phyloP scores from a whole-genome alignment of 2,888 invertebrate genomes.

The Aradus depressus region DNA sequence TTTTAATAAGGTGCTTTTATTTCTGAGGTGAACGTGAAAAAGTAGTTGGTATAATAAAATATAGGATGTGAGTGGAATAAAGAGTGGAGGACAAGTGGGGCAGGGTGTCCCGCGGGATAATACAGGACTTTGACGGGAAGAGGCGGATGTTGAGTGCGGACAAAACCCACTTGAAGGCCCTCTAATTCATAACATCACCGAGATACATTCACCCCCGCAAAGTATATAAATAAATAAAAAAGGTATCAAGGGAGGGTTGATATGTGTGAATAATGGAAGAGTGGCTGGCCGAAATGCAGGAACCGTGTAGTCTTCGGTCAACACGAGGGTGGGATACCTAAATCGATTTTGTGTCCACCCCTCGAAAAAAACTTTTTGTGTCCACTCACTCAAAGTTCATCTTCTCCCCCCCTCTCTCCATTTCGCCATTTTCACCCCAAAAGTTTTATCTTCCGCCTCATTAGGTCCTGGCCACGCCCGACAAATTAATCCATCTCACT shows the following conservation, averaged over 20 bases:
- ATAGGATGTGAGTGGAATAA: not conserved
- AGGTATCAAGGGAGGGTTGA: constrained; percentile 16
- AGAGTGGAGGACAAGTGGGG: not conserved
- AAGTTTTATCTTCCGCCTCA: too few species aligned
- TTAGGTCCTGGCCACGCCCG: too few species aligned
- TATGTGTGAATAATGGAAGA: constrained; percentile 26
- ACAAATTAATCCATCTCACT: too few species aligned
- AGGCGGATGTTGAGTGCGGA: too few species aligned
- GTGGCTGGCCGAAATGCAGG: constrained; percentile 25
- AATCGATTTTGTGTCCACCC: constrained; percentile 26
- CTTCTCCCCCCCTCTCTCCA: too few species aligned
- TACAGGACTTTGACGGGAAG: too few species aligned
- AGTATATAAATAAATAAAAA: constrained; percentile 18
- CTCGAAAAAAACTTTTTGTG: too few species aligned
- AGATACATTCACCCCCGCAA: constrained; percentile 1
- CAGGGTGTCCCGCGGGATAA: not conserved
- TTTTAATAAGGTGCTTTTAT: too few species aligned
- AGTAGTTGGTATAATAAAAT: too few species aligned
- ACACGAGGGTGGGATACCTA: constrained; percentile 26
- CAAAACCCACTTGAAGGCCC: constrained; percentile 14
- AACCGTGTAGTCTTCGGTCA: constrained; percentile 28
- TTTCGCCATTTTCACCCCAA: too few species aligned
- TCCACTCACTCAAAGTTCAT: too few species aligned
- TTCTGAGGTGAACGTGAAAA: too few species aligned
- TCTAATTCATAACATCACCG: constrained; percentile 14